Base-by-base conservation (phyloP, 2,888 invertebrate genomes). In the Glaucopsyche alexis region DNA sequence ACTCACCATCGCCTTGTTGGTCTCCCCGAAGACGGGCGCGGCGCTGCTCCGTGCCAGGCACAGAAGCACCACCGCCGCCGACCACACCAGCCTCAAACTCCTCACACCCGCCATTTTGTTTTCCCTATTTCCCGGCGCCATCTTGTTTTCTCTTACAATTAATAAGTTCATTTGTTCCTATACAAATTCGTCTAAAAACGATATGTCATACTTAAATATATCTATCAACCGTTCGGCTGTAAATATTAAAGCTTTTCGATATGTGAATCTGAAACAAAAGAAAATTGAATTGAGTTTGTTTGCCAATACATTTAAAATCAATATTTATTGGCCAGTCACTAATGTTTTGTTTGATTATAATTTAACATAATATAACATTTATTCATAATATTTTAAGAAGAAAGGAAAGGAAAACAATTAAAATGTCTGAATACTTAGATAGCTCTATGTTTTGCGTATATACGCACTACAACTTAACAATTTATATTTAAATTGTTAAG, bases 1-100 rank as follows among this genome's bases (percentile, higher is more conserved):
- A 86, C 93, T 89, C 79, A 93, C 93, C 91, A 90, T 93, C 42
- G 93, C 93, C 76, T 86, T 90, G 77, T 91, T 90, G 16, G 92
- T 87, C 73, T 82, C 84, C 11, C 88, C 91, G 79, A 89, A 89
- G 78, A 89, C 79, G 14, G 93, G 93, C 60, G 93, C 93, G 14
- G 91, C 92, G 76, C 90, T 87, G 75, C 86, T 87, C 78, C 85
- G 86, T 70, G 86, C 86, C 19, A 90, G 81, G 76, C 88, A 84
- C 70, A 88, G 85, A 78, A 91, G 79, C 19, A 86, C 82, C 70
- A 82, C 84, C 75, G 81, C 80, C 79, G 80, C 80, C 78, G 85
- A 84, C 87, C 87, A 87, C 71, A 87, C 74, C 82, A 89, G 83
- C 83, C 90, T 85, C 81, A 91, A 80, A 78, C 87, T 86, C 77